Conservation (phyloP, 2,888 invertebrate species). For the Lepidochrysops patricia region DNA sequence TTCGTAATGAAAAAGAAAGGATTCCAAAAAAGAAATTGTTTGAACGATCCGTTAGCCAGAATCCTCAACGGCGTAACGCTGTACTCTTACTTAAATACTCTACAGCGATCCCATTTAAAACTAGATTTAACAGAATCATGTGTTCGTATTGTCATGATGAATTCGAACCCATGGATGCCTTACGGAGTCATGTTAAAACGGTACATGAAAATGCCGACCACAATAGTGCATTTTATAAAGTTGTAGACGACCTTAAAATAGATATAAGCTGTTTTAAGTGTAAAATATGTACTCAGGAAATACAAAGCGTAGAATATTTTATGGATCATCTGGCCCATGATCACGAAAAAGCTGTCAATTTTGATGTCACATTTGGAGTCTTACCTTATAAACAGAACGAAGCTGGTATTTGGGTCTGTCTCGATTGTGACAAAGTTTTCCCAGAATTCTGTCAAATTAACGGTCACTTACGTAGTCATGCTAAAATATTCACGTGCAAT, state of each 20-base stretch:
- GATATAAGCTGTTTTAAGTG: conserved; percentile 61
- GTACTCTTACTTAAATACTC: conserved; percentile 59
- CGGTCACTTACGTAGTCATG: conserved; percentile 54
- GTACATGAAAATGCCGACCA: conserved; percentile 52
- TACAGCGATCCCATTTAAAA: conserved; percentile 63
- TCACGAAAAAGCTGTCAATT: conserved; percentile 52
- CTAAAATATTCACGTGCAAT: conserved; percentile 60
- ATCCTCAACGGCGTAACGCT: conserved; percentile 64
- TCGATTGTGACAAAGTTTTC: conserved; percentile 58
- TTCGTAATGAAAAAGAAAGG: conserved; percentile 50
- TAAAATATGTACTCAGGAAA: conserved; percentile 44
- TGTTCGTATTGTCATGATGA: conserved; percentile 66
- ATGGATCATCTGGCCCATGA: conserved; percentile 54
- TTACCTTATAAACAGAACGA: conserved; percentile 56
- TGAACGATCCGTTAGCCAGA: conserved; percentile 66
- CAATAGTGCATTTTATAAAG: conserved; percentile 65
- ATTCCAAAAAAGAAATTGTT: conserved; percentile 67
- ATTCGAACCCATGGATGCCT: conserved; percentile 53
- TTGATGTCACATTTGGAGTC: conserved; percentile 57
- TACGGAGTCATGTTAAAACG: conserved; percentile 52
- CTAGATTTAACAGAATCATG: conserved; percentile 61
- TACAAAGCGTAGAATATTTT: conserved; percentile 46
- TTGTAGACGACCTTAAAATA: conserved; percentile 57
- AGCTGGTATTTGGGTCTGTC: conserved; percentile 54
- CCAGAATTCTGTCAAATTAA: conserved; percentile 60